Percentiles rank a stretch among this genome's conserved stretches.
Conservation (phyloP, 2,888 invertebrate species). For the Dyspetes luteomarginatus region DNA sequence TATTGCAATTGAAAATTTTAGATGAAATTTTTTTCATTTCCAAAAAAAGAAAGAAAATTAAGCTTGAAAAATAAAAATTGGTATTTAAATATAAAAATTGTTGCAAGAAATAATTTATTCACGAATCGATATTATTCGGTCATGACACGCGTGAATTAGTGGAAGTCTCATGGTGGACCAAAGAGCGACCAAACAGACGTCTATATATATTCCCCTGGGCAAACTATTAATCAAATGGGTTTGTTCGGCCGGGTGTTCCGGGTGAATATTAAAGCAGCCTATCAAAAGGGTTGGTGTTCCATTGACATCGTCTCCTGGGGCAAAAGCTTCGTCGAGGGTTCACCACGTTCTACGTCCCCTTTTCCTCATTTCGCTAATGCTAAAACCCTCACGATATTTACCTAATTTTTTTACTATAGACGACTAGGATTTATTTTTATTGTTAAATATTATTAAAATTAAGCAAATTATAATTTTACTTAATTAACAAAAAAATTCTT, state of each 20-base stretch:
- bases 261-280: slow-evolving; percentile 76
- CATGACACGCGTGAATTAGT: slow-evolving; percentile 35
- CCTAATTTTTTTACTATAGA: too few relatives aligned
- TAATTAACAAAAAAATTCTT: too few relatives aligned
- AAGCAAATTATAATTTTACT: too few relatives aligned
- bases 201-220: slow-evolving; percentile 51
- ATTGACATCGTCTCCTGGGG: slow-evolving; percentile 66
- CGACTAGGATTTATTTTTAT: too few relatives aligned
- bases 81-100: background rate
- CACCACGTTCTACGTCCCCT: background rate
- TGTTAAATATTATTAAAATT: too few relatives aligned
- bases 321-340: background rate
- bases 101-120: background rate
- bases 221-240: slow-evolving; percentile 76
- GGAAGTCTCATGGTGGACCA: slow-evolving; percentile 41
- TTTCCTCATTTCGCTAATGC: slow-evolving; percentile 13
- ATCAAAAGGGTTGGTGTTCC: slow-evolving; percentile 73
- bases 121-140: slow-evolving; percentile 6
- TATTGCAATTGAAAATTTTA: background rate
- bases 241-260: slow-evolving; percentile 72
- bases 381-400: background rate
- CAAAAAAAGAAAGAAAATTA: too few relatives aligned
- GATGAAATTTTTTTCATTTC: background rate
- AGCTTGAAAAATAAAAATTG: too few relatives aligned
- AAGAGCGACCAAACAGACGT: slow-evolving; percentile 18